These are phyloP conservation scores for Caenorhabditis doughertyi DNA, from an alignment of 2,888 invertebrate genomes.

Conservation along the genomic window DNA sequence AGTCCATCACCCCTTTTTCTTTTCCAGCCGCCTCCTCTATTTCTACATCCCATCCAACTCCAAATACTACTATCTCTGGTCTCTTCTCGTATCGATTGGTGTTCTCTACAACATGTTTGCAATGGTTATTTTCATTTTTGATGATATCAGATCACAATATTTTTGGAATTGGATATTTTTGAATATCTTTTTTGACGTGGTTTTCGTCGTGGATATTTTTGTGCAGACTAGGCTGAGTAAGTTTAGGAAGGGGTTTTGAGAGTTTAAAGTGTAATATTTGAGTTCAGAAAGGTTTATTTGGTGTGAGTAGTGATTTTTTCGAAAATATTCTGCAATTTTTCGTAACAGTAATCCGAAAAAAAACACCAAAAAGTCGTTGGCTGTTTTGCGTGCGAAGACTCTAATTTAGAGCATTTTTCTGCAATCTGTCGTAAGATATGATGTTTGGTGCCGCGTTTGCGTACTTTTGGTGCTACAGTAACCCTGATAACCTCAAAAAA, in stretches of 20 bases:
- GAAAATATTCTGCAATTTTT: too few relatives aligned
- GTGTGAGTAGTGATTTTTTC: too few relatives aligned
- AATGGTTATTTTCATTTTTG: constrained; percentile 80
- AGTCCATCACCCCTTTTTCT: background rate
- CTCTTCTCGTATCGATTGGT: constrained; percentile 74
- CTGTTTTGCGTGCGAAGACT: too few relatives aligned
- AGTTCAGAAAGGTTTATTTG: too few relatives aligned
- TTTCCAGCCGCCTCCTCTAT: constrained; percentile 25
- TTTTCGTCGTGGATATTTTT: constrained; percentile 76
- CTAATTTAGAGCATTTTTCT: background rate
- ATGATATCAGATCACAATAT: constrained; percentile 69
- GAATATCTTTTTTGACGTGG: constrained; percentile 73
- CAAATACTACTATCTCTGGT: constrained; percentile 77
- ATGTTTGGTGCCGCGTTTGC: constrained; percentile 1
- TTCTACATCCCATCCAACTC: constrained; percentile 57
- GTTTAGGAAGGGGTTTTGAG: constrained; percentile 21
- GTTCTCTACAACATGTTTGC: constrained; percentile 79
- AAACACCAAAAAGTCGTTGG: too few relatives aligned
- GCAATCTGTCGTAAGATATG: background rate
- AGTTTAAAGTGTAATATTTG: background rate
- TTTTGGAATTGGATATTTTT: constrained; percentile 70
- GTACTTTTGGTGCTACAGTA: background rate
- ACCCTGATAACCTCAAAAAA: background rate
- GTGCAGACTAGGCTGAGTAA: constrained; percentile 74
- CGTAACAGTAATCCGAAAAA: too few relatives aligned